These are phyloP conservation scores for Lacerta agilis DNA, from an alignment of 2,797 vertebrate genomes.

Conservation along the genomic window DNA sequence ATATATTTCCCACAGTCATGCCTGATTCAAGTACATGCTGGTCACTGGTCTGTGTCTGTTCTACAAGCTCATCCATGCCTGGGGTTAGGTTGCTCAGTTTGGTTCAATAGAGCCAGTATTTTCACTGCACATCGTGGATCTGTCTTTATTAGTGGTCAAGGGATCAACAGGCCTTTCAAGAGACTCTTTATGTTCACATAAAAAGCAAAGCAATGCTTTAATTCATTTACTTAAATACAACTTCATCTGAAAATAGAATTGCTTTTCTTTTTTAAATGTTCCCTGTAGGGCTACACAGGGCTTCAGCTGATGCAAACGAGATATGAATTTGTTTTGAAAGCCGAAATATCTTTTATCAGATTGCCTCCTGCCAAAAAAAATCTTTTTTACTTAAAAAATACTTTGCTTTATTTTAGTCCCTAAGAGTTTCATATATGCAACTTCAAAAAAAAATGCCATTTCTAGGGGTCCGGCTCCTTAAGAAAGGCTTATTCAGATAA, in stretches of 20 bases:
- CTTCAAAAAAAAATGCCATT: constrained; percentile 28
- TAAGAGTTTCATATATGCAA: constrained; percentile 9
- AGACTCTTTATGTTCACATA: constrained; percentile 10
- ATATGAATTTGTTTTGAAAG: constrained; percentile 24
- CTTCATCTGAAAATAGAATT: constrained; percentile 12
- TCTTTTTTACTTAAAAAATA: background rate
- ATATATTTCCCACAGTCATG: background rate
- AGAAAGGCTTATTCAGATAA: background rate
- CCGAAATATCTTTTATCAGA: background rate
- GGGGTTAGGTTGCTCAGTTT: constrained; percentile 22
- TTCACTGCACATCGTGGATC: constrained; percentile 14
- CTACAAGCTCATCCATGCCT: constrained; percentile 29
- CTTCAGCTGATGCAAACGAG: constrained; percentile 14
- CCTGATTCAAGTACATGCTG: background rate
- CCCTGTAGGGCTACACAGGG: background rate
- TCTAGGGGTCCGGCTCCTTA: background rate
- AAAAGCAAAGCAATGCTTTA: constrained; percentile 15
- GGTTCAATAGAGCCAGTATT: constrained; percentile 32
- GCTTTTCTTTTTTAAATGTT: constrained; percentile 24
- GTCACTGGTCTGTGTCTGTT: background rate
- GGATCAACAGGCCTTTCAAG: constrained; percentile 27
- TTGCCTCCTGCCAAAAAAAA: background rate
- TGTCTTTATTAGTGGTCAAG: constrained; percentile 39
- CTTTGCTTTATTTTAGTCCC: constrained; percentile 2
- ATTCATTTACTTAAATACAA: constrained; percentile 35